Base-by-base conservation (phyloP, 2,113 vertebrate genomes). In the Psophia crepitans region DNA sequence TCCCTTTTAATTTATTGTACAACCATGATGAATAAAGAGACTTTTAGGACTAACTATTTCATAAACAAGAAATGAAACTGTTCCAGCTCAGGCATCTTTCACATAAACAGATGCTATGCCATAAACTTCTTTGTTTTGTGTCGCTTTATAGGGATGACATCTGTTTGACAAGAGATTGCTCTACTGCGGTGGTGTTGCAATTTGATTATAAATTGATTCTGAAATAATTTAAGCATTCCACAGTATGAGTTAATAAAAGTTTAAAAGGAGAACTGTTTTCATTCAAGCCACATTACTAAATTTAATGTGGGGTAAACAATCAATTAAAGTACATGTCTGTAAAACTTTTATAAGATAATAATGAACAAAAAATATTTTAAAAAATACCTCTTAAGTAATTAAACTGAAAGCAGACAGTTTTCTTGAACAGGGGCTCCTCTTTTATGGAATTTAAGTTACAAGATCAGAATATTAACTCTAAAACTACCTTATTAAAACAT, bases 151-250 rank as follows among this genome's bases (percentile, higher is more conserved):
- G 96, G 95, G 97, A 86, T 93, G 96, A 96, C 98, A 98, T 98
- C 98, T 98, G 98, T 96, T 97, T 98, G 97, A 98, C 97, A 98
- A 96, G 97, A 95, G 97, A 93, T 94, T 90, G 95, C 97, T 97
- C 96, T 97, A 94, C 96, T 97, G 96, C 96, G 96, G 94, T 96
- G 64, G 90, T 95, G 94, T 90, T 96, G 95, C 96, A 97, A 97
- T 97, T 97, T 97, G 97, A 97, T 95, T 97, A 96, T 96, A 97
- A 97, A 97, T 97, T 95, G 96, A 91, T 96, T 96, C 69, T 96
- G 95, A 97, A 97, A 97, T 92, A 97, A 97, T 96, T 97, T 96
- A 96, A 95, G 90, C 73, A 88, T 97, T 97, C 93, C 95, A 96
- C 94, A 96, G 96, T 96, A 97, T 87, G 87, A 95, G 95, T 98